Conservation (phyloP, 2,888 invertebrate species). For the Tinea semifulvella region DNA sequence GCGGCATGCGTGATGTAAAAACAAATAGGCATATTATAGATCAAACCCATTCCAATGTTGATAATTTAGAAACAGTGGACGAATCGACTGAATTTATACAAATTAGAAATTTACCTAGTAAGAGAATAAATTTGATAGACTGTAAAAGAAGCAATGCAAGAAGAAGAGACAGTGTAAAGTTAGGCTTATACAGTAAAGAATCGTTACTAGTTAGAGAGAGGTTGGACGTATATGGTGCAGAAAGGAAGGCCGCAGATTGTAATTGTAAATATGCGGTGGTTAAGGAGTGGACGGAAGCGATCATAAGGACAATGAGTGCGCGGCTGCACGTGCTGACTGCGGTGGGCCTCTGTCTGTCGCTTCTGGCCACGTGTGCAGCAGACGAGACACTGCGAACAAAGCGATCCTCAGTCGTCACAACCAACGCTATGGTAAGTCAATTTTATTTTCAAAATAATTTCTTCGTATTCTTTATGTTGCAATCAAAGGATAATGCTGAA, state of each 20-base stretch:
- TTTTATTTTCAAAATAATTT: no score
- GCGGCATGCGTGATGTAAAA: conserved; percentile 25
- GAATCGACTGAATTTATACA: conserved; percentile 45
- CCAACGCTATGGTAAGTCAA: conserved; percentile 46
- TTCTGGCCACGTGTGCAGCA: conserved; percentile 39
- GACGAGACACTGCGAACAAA: conserved; percentile 34
- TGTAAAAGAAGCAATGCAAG: conserved; percentile 41
- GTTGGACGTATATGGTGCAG: conserved; percentile 42
- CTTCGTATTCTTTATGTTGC: no score
- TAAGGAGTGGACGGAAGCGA: conserved; percentile 36
- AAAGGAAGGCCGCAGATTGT: conserved; percentile 46
- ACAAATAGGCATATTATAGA: conserved; percentile 27
- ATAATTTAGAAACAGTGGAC: conserved; percentile 40
- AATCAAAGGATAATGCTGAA: neutral
- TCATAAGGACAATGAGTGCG: conserved; percentile 47
- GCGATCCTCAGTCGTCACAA: conserved; percentile 33
- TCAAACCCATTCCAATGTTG: conserved; percentile 44
- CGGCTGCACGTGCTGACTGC: conserved; percentile 37
- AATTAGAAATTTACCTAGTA: neutral
- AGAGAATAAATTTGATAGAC: conserved; percentile 28
- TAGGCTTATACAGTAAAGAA: conserved; percentile 45
- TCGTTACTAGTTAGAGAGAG: conserved; percentile 25
- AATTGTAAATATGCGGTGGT: conserved; percentile 50
- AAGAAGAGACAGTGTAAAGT: conserved; percentile 34
- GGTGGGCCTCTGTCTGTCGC: conserved; percentile 39